Evolutionary conservation across 92 coral and sea anemone species (phyloP).

Genomic region (Virgularia gustaviana): DNA sequence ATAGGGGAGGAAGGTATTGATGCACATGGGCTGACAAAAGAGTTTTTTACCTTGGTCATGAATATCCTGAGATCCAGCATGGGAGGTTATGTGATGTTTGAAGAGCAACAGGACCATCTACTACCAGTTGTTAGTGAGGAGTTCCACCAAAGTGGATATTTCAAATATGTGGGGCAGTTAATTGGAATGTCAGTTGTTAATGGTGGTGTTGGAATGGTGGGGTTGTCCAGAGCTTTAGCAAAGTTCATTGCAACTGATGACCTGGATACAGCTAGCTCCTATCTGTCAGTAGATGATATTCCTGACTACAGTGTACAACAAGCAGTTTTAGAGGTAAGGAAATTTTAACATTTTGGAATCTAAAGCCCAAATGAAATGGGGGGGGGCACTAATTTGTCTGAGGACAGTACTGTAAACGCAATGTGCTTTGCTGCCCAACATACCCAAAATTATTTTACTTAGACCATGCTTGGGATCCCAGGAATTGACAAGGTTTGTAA

Average conservation of each 20-base stretch:
- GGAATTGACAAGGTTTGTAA: no score
- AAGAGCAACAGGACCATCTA: conserved; percentile 51
- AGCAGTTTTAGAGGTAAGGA: conserved; percentile 52
- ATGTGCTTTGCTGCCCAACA: no score
- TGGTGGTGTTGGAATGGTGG: conserved; percentile 49
- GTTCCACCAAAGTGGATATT: conserved; percentile 57
- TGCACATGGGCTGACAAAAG: conserved; percentile 63
- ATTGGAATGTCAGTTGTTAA: conserved; percentile 61
- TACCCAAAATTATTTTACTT: no score
- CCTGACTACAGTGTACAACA: conserved; percentile 55
- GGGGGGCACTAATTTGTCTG: no score
- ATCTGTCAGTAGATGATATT: conserved; percentile 47
- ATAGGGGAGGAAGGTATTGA: conserved; percentile 63
- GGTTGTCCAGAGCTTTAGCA: conserved; percentile 54
- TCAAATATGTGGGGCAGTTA: conserved; percentile 55
- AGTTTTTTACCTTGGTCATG: conserved; percentile 62
- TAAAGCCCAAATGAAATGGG: no score
- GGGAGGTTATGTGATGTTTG: conserved; percentile 53
- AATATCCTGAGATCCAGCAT: conserved; percentile 49
- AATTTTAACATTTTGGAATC: conserved; percentile 13
- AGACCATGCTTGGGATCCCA: no score
- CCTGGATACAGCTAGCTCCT: conserved; percentile 48
- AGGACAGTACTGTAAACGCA: no score
- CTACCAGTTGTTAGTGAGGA: conserved; percentile 59
- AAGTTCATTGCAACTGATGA: conserved; percentile 55